phyloP scores from a whole-genome alignment of 2,888 invertebrate species.

The Heteromyza rotundicornis region DNA sequence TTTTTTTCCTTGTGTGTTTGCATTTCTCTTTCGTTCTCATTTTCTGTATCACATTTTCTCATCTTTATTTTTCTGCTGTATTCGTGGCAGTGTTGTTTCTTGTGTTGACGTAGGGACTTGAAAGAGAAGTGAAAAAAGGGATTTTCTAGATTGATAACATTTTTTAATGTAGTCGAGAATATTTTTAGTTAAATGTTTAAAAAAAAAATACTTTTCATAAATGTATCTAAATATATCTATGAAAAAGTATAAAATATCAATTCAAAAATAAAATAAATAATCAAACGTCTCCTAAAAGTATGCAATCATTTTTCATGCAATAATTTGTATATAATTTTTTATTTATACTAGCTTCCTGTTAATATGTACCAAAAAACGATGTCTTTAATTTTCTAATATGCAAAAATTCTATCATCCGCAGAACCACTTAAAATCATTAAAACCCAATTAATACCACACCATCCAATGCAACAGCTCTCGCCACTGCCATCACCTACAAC shows the following conservation, averaged over 20 bases:
- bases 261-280: too few species aligned
- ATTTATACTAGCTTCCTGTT: background rate
- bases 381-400: background rate
- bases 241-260: too few species aligned
- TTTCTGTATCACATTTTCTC: conserved; percentile 34
- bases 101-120: background rate
- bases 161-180: too few species aligned
- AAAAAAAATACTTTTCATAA: too few species aligned
- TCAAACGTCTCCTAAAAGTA: too few species aligned
- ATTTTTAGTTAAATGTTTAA: too few species aligned
- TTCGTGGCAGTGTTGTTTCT: conserved; percentile 45
- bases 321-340: background rate
- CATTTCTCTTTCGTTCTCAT: conserved; percentile 31
- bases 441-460: conserved; percentile 37
- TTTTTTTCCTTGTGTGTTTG: conserved; percentile 20
- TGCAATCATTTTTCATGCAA: background rate
- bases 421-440: conserved; percentile 32
- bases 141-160: too few species aligned
- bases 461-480: conserved; percentile 25
- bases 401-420: conserved; percentile 19
- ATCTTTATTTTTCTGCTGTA: conserved; percentile 38
- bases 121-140: too few species aligned
- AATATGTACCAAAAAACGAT: background rate
- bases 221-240: too few species aligned
- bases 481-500: conserved; percentile 26